phyloP scores from a whole-genome alignment of 2,888 invertebrate species.

The Caenorhabditis zanzibari region DNA sequence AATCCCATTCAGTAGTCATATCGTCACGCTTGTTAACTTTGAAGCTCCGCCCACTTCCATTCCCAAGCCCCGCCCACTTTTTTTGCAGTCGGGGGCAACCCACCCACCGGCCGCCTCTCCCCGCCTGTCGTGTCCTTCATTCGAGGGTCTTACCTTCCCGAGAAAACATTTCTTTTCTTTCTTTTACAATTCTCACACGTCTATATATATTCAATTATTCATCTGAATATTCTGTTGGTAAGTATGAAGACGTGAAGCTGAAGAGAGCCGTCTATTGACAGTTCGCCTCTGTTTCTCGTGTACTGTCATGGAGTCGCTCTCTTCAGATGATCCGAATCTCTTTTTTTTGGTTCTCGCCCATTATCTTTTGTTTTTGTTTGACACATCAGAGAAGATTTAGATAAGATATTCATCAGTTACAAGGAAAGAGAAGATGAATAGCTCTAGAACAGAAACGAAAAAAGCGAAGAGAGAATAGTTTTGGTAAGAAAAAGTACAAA shows the following conservation, averaged over 20 bases:
- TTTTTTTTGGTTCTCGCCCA: neutral
- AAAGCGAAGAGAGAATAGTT: too few relatives aligned
- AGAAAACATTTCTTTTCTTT: constrained; percentile 13
- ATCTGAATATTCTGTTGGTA: constrained; percentile 9
- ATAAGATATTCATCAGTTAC: neutral
- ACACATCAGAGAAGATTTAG: neutral
- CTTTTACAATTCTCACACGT: constrained; percentile 16
- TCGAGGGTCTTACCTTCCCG: constrained; percentile 24
- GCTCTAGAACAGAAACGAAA: too few relatives aligned
- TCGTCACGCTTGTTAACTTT: constrained; percentile 56
- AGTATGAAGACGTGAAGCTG: constrained; percentile 57
- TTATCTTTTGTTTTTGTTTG: constrained; percentile 1
- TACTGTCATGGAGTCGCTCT: constrained; percentile 79
- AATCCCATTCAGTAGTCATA: constrained; percentile 4
- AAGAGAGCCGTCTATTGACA: constrained; percentile 79
- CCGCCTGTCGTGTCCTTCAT: constrained; percentile 28
- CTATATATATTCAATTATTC: neutral
- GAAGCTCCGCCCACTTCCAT: constrained; percentile 17
- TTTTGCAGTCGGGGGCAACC: constrained; percentile 36
- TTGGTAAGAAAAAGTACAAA: too few relatives aligned
- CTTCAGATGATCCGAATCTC: constrained; percentile 67
- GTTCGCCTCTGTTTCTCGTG: constrained; percentile 45
- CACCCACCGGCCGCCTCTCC: neutral
- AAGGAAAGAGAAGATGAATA: too few relatives aligned
- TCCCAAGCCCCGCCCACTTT: constrained; percentile 34